phyloP scores from a whole-genome alignment of 2,888 invertebrate genomes.

The Drosophila borealis region DNA sequence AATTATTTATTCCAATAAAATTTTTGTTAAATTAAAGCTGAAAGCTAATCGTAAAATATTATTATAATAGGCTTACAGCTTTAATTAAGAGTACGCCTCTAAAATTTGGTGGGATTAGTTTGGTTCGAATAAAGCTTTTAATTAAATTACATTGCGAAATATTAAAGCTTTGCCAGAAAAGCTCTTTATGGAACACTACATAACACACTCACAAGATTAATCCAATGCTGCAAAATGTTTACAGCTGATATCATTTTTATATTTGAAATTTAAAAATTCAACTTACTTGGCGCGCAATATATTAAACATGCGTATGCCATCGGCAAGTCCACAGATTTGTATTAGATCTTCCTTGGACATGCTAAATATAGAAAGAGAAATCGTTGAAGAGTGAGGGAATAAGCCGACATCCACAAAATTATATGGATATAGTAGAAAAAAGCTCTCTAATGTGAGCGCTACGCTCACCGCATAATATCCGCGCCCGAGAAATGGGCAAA shows the following conservation, averaged over 20 bases:
- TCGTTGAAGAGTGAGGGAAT: background rate
- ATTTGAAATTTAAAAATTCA: background rate
- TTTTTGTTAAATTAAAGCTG: no score
- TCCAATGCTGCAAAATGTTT: background rate
- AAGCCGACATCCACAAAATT: background rate
- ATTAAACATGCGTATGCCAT: constrained; percentile 97
- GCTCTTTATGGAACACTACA: background rate
- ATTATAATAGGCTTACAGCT: no score
- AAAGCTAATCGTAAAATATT: no score
- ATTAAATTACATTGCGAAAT: background rate
- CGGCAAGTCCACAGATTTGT: constrained; percentile 96
- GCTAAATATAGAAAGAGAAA: constrained; percentile 80
- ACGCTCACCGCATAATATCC: constrained; percentile 90
- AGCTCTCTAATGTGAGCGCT: background rate
- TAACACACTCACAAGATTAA: background rate
- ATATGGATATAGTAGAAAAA: background rate
- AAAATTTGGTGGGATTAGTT: no score
- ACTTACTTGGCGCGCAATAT: constrained; percentile 93
- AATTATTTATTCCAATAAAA: no score
- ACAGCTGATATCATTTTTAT: constrained; percentile 29
- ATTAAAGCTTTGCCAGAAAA: background rate
- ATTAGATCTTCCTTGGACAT: constrained; percentile 96
- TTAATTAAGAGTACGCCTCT: no score
- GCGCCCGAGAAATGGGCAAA: constrained; percentile 95
- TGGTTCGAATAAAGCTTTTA: no score